Evolutionary conservation across 2,888 invertebrate species (phyloP), one percentile per base, ranked within the genome.

Genomic region (Mesoligia furuncula): DNA sequence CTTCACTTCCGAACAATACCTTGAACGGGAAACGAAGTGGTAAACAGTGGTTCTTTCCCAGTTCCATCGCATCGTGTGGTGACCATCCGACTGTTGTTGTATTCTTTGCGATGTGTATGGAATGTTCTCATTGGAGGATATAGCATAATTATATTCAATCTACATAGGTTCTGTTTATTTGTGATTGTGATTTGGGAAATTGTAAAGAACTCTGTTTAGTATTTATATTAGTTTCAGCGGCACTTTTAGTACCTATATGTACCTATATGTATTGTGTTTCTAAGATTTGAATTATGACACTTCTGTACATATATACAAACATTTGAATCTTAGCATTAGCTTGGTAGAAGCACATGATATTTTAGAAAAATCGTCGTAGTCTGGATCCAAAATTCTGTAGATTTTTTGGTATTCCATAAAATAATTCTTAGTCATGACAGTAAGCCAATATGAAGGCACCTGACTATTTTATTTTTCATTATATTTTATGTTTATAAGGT

Each of bases 1-100:
- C 95, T 96, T 95, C 96, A 96, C 96, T 96, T 96, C 94, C 95
- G 92, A 96, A 96, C 96, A 96, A 96, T 93, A 93, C 93, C 89
- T 92, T 95, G 93, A 95, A 96, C 95, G 91, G 94, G 92, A 95
- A 94, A 93, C 95, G 95, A 96, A 96, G 94, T 96, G 96, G 96
- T 96, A 96, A 96, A 95, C 96, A 95, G 94, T 93, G 94, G 93
- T 93, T 93, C 92, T 92, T 93, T 94, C 90, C 84, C 90, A 92
- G 92, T 92, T 92, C 89, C 89, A 89, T 89, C 90, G 87, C 85
- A 87, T 87, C 85, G 90, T 45, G 45, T 90, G 90, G 87, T 91
- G 89, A 86, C 88, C 87, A 88, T 84, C 51, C 65, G 65, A 73
- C 31, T 81, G 79, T 85, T 83, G 75, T 85, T 86, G 31, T 78